Base-by-base conservation (phyloP, 1,140 invertebrate genomes). In the Triops cancriformis region DNA sequence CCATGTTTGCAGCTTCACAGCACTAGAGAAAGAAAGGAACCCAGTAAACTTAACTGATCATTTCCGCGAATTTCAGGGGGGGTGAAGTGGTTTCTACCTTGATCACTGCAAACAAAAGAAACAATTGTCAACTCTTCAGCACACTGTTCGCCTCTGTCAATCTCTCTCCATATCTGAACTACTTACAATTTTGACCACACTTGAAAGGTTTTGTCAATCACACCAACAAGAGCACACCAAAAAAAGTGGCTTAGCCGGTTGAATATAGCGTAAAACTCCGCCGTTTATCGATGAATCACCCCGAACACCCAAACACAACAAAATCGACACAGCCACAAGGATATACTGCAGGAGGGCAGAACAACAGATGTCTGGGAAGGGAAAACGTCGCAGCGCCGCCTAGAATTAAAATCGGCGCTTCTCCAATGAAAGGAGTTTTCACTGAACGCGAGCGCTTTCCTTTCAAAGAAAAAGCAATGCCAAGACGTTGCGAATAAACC, bases 211-310 rank as follows among this genome's bases (percentile, higher is more conserved):
- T 37, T 37, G 2, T 37, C 7, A 4, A 4, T 37, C 2, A 37
- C 31, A 37, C 2, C 31, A 37, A 7, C 7, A 37, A 37, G 7
- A 37, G 51, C 14, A 64, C 7, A n/a, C 18, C 43, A 64, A 18
- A 64, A 23, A 64, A 64, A 64, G 18, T 14, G 0, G 18, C 23
- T 64, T 23, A 64, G 51, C 51, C 51, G 23, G 51, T 64, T 23
- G 23, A 64, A 64, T 64, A 64, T 64, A 64, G 51, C 51, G n/a
- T n/a, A 64, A 64, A 64, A n/a, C 51, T 64, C 51, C 51, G 51
- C 51, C 51, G 51, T 64, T 45, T 64, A 64, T 64, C 51, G 51
- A 64, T 64, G 51, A 64, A 64, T 64, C 51, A 64, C 51, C 51
- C 31, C 14, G 23, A 14, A 64, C 51, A 64, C 51, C 51, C 51